Evolutionary conservation across 2,888 invertebrate species (phyloP), one percentile per base, ranked within the genome.

Genomic region (Bugulina stolonifera): DNA sequence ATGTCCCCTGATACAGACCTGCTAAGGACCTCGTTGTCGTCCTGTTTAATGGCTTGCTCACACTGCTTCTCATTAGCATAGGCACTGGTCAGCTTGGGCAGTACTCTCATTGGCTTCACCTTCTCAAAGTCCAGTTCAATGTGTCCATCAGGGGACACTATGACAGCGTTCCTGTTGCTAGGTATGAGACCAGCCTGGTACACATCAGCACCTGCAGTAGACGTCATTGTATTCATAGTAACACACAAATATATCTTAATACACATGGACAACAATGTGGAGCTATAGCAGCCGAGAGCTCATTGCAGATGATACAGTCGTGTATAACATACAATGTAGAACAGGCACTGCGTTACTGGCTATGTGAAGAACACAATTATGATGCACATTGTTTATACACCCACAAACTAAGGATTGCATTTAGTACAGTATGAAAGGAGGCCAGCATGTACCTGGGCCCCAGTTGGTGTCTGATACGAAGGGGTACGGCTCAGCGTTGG

Each of bases 31-130:
- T 75, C 72, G 72, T 82, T 80, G 2, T 79, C 80, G 35, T 78
- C 77, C 73, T 83, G 82, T 29, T 78, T 74, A 2, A 73, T 75
- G 73, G 83, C 80, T 74, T 79, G 79, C 34, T 78, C 75, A 73
- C 83, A 83, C 34, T 84, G 78, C 2, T 79, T 79, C 35, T 80
- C 80, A 34, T 82, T 83, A 55, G 77, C 78, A 77, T 81, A 77
- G n/a, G 80, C 83, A 52, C 82, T 79, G 52, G 79, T 76, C 71
- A 84, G 78, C 72, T 83, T 82, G 72, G 82, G 82, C 32, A 82
- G 79, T 35, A 84, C 77, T 58, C 77, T 80, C 1, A 97, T 91
- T 72, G 88, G 87, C 77, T 91, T 89, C 80, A 93, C 94, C 82
- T 92, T 93, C 70, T 88, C 89, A 85, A 89, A 93, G 77, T 89